Evolutionary conservation across 2,888 invertebrate genomes (phyloP).

Genomic region (Priocnemis perturbator): DNA sequence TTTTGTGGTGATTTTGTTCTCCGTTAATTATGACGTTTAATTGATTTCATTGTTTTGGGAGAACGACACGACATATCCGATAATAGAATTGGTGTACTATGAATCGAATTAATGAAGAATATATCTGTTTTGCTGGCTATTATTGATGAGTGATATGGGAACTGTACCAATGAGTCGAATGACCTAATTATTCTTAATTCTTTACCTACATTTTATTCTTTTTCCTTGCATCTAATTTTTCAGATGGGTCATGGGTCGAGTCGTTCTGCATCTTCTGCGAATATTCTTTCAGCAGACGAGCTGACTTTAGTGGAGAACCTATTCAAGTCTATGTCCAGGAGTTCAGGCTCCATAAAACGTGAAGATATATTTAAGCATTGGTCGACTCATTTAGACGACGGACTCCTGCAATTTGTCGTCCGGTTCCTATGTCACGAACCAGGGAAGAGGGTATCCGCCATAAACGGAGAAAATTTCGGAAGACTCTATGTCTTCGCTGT

Average conservation of each 20-base stretch:
- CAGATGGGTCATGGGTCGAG: conserved; percentile 74
- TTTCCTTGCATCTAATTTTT: conserved; percentile 27
- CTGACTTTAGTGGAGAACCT: conserved; percentile 70
- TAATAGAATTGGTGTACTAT: no score
- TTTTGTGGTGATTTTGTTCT: no score
- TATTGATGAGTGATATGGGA: no score
- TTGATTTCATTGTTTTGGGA: no score
- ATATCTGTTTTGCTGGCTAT: no score
- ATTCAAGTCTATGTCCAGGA: conserved; percentile 73
- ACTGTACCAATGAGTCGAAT: no score
- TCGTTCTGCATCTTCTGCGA: conserved; percentile 68
- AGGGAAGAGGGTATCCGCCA: conserved; percentile 66
- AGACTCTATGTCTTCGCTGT: conserved; percentile 70
- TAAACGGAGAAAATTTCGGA: conserved; percentile 72
- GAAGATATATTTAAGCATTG: conserved; percentile 74
- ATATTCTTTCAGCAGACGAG: conserved; percentile 71
- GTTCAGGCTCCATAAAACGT: conserved; percentile 73
- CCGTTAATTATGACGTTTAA: no score
- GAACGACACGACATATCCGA: no score
- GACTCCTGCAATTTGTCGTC: conserved; percentile 69
- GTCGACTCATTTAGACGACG: conserved; percentile 71
- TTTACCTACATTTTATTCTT: no score
- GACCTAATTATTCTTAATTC: no score
- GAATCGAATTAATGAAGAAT: no score
- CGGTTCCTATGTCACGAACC: conserved; percentile 72